Evolutionary conservation across 1,140 invertebrate species (phyloP), one percentile per base, ranked within the genome.

Genomic region (Sitodiplosis mosellana): DNA sequence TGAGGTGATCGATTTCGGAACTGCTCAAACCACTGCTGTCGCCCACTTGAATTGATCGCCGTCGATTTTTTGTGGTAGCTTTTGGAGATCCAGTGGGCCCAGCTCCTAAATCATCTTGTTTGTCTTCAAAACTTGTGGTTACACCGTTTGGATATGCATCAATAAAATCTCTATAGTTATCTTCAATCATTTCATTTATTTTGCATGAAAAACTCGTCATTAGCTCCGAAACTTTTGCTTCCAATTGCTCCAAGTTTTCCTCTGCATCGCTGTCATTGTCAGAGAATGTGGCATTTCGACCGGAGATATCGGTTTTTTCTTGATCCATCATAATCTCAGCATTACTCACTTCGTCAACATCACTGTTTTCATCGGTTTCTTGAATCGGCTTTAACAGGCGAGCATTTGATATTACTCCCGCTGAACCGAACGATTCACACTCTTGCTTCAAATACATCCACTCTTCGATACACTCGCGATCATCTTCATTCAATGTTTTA

Each of bases 361-460:
- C 54, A 45, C 67, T 66, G 0, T 61, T 61, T 17, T 66, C 65
- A 49, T 71, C 68, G 53, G 73, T 68, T 59, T 80, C 78, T 55
- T 77, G 72, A 20, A 79, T 79, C 53, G 72, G 68, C 52, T 75
- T 74, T 15, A 80, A 59, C 0, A 72, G 73, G 62, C 77, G 64
- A 8, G 67, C 47, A 53, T 61, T 57, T 18, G 45, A 33, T 38
- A 60, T 55, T 1, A 55, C 61, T 41, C 72, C 71, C 51, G 77
- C 76, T 46, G 67, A 73, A 55, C 75, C 77, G 20, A 87, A 73
- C 57, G 82, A 87, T 53, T 86, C 82, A 61, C 82, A 86, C 60
- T 87, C 83, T 51, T 84, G 81, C 61, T 87, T 87, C 51, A 86
- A 69, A 54, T 79, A 83, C 3, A 88, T 63, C 83, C 84, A 88